Evolutionary conservation across 2,888 invertebrate genomes (phyloP).

Genomic region (Zygogramma bicolorata): DNA sequence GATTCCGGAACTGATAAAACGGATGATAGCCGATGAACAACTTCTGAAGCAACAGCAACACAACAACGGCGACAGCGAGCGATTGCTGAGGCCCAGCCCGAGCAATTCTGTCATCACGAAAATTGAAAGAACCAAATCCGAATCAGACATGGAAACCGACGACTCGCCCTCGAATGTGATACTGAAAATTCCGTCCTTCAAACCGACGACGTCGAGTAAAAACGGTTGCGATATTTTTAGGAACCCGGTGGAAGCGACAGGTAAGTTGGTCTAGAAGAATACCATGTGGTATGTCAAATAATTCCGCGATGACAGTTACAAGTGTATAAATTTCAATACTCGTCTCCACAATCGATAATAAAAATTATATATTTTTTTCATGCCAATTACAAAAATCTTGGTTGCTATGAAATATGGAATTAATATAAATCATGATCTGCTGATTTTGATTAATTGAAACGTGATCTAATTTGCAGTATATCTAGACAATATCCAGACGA

Average conservation of each 20-base stretch:
- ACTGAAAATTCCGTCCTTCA: conserved; percentile 94
- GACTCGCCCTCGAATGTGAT: conserved; percentile 80
- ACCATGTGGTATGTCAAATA: too few relatives aligned
- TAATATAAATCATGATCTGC: too few relatives aligned
- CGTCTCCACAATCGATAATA: too few relatives aligned
- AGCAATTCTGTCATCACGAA: conserved; percentile 65
- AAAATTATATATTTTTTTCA: too few relatives aligned
- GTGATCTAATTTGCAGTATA: too few relatives aligned
- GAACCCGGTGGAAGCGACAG: conserved; percentile 38
- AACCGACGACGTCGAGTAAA: conserved; percentile 72
- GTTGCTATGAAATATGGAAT: too few relatives aligned
- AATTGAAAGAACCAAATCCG: conserved; percentile 61
- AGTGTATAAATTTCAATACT: too few relatives aligned
- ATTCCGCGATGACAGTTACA: too few relatives aligned
- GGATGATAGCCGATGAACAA: conserved; percentile 71
- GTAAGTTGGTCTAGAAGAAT: conserved; percentile 23
- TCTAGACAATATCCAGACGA: too few relatives aligned
- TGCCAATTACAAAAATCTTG: too few relatives aligned
- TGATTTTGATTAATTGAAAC: too few relatives aligned
- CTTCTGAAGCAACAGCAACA: conserved; percentile 61
- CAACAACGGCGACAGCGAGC: conserved; percentile 62
- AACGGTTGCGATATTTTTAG: conserved; percentile 68
- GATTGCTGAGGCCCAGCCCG: conserved; percentile 63
- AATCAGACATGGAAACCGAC: conserved; percentile 65
- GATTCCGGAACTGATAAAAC: conserved; percentile 71